Evolutionary conservation across 2,113 vertebrate species (phyloP).

Genomic region (Hipposideros armiger): DNA sequence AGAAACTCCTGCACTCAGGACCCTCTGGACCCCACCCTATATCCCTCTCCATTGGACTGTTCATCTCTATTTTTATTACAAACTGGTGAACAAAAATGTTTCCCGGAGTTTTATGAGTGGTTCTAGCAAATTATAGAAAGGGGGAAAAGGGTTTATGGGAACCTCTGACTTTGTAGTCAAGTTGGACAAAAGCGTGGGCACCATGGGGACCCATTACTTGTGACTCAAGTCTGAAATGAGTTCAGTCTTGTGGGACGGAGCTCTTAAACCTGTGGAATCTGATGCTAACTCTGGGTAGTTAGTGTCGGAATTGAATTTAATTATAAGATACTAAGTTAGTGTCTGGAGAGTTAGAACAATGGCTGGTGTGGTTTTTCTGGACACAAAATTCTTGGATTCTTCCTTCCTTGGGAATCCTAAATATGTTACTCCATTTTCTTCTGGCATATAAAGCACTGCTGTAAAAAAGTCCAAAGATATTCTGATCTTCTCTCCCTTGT

Average conservation of each 20-base stretch:
- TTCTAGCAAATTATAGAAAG: background rate
- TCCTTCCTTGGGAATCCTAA: conserved; percentile 3
- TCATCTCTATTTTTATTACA: background rate
- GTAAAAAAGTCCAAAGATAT: background rate
- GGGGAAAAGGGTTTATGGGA: background rate
- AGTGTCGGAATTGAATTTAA: background rate
- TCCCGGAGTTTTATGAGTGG: background rate
- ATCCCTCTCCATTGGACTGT: background rate
- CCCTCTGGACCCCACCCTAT: background rate
- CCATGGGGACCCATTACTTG: background rate
- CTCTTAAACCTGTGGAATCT: background rate
- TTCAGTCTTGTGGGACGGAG: background rate
- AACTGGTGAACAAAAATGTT: background rate
- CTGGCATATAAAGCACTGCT: background rate
- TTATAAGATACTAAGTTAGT: background rate
- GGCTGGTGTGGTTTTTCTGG: background rate
- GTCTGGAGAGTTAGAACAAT: background rate
- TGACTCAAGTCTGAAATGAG: background rate
- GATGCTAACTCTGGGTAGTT: background rate
- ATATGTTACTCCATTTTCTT: conserved; percentile 3
- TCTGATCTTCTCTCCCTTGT: background rate
- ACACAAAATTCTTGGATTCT: background rate
- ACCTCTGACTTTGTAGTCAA: background rate
- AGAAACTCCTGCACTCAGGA: background rate
- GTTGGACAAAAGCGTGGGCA: background rate